Base-by-base conservation (phyloP, 2,888 invertebrate genomes). In the Brenthis ino region DNA sequence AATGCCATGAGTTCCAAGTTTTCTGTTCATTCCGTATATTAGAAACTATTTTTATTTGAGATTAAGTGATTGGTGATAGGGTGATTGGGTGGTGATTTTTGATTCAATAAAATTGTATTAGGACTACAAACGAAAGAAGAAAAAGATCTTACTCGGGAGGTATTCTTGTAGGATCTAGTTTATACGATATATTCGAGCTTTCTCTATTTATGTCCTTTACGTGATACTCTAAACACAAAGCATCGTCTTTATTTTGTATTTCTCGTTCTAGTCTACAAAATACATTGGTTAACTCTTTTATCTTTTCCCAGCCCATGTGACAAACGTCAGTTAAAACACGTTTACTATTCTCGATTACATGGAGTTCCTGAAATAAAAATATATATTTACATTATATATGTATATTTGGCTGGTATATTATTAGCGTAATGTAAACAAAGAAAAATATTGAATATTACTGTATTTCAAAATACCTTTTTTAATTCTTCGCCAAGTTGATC, bases 161-260 rank as follows among this genome's bases (percentile, higher is more conserved):
- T 72, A 96, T 94, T 72, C 96, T 94, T 0, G 96, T 93, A 0
- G 97, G 95, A 83, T 98, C 96, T 6, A 96, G 94, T 85, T 98
- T 97, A 84, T 95, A 97, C 55, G 96, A 96, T 72, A 98, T 96
- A 81, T 95, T 95, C 0, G 96, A 94, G 65, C 97, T 96, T 71
- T 95, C 94, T 75, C 96, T 96, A 78, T 96, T 95, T 74, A 98
- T 87, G 60, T 95, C 95, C 73, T 96, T 92, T 80, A 97, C 97
- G 20, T 95, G 94, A 47, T 91, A 93, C 80, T 97, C 97, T 77
- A 98, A 94, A 72, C 94, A 94, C 53, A 97, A 92, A 0, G 97
- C 95, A 78, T 97, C 96, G n/a, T 94, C 93, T 86, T 98, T 98
- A 82, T 98, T 97, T 72, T 94, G 94, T 64, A 97, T 93, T 82